Base-by-base conservation (phyloP, 1,140 invertebrate genomes). In the Drosophila albomicans region DNA sequence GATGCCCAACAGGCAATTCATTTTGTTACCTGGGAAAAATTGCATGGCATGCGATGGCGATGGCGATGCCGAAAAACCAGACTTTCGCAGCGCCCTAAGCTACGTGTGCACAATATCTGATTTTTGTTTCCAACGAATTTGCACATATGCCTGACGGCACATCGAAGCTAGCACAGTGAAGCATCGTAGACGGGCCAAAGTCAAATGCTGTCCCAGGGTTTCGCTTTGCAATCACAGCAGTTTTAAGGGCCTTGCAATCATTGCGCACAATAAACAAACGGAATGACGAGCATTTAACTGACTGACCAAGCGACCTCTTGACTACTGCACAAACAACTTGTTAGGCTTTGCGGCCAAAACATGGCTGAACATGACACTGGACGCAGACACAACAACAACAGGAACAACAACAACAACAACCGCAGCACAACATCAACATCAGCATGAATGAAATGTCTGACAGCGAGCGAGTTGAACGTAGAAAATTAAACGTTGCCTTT, bases 111-210 rank as follows among this genome's bases (percentile, higher is more conserved):
- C 85, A 89, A 88, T 89, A 81, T 88, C 81, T 89, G 85, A 89
- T 89, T 89, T 89, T 89, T 89, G 85, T 89, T 85, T 70, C 85
- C 78, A 76, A 81, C 85, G 81, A 89, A 89, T 89, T 89, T 89
- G 85, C 81, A 81, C 85, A 89, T 79, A 82, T 72, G 62, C 71
- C 61, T 20, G 49, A 43, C 48, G 65, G 63, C 64, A 54, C 38
- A 59, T 30, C 28, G 49, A 68, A 30, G 49, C 25, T 10, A 41
- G 7, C 20, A 52, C 20, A 25, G 20, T 25, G 20, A 25, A 25
- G 25, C 30, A 58, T 77, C 32, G 32, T 32, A 38, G 66, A 79
- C 65, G 66, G 71, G 82, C n/a, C 84, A 82, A 82, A 84, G 85
- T 68, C 80, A 80, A 80, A 56, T 78, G 8, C 38, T 48, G 45